phyloP scores from a whole-genome alignment of 2,888 invertebrate species.

The Lagria hirta region DNA sequence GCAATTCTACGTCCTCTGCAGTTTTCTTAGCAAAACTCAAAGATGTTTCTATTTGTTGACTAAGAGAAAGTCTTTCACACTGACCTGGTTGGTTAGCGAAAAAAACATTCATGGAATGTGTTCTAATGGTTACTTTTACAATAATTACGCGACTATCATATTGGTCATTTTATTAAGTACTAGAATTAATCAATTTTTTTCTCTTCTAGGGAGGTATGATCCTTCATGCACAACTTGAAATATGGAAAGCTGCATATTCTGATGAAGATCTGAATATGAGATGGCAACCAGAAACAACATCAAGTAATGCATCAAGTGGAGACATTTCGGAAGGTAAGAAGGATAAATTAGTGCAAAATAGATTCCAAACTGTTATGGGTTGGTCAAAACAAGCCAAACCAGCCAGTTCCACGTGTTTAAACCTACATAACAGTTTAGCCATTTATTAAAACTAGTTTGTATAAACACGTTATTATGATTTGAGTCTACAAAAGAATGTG shows the following conservation, averaged over 20 bases:
- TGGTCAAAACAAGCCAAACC: conserved; percentile 9
- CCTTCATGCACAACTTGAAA: conserved; percentile 83
- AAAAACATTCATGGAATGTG: conserved; percentile 42
- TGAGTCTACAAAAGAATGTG: conserved; percentile 16
- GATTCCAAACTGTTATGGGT: conserved; percentile 4
- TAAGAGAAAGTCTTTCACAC: conserved; percentile 46
- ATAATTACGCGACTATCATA: conserved; percentile 14
- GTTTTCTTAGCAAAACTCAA: no score
- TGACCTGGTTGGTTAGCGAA: conserved; percentile 42
- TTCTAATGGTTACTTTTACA: conserved; percentile 30
- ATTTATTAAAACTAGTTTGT: no score
- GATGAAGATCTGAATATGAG: conserved; percentile 57
- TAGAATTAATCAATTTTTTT: background rate
- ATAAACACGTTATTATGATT: no score
- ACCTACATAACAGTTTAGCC: no score
- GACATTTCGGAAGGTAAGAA: conserved; percentile 72
- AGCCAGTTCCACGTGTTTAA: no score
- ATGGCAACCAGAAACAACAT: conserved; percentile 52
- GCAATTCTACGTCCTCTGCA: conserved; percentile 46
- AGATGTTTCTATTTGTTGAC: conserved; percentile 22
- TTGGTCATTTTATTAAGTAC: conserved; percentile 12
- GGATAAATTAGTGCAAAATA: conserved; percentile 3
- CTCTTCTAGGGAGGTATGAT: conserved; percentile 75
- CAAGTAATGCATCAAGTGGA: conserved; percentile 59
- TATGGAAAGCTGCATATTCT: conserved; percentile 82